Evolutionary conservation across 2,797 vertebrate genomes (phyloP), one percentile per base, ranked within the genome.

Genomic region (Bradypodion ventrale): DNA sequence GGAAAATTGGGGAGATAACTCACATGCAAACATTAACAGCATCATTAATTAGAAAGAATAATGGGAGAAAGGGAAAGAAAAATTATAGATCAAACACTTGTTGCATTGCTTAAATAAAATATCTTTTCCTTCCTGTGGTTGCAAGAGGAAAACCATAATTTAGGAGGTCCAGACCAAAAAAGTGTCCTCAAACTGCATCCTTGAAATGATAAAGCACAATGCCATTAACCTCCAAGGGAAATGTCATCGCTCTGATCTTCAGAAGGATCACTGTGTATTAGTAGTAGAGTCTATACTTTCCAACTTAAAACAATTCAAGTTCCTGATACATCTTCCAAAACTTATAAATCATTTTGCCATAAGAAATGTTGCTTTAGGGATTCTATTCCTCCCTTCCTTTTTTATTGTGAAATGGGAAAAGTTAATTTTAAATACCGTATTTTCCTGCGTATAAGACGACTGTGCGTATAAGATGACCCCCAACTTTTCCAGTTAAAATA

Each of bases 21-120:
- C 32, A n/a, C 60, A 44, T 44, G 77, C 44, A 8, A 69, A 46
- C 86, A 72, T 85, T 52, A 83, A 19, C 46, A 81, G 16, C 70
- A 81, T 76, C 66, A 80, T 3, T 56, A 86, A 88, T 44, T 73
- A 88, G 3, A 13, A 82, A 90, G 83, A 16, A 84, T 40, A 75
- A 74, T 82, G 83, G 49, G 86, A n/a, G 83, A 85, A n/a, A 85
- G 15, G 23, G 81, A 66, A 74, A 13, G 35, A 25, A 76, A 84
- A 87, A 25, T 3, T 78, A 49, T 13, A 83, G 27, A 23, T 81
- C 8, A 13, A 52, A 37, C 1, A 1, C 62, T 13, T 66, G 27
- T 56, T 25, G 9, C 79, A 79, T 82, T 75, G 62, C 49, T 88
- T 81, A 40, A 75, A 32, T 90, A 27, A 13, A 73, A 75, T 56